Percentiles rank a stretch among this genome's conserved stretches.
Evolutionary conservation across 2,888 invertebrate species (phyloP).

Genomic region (Erebia epiphron): DNA sequence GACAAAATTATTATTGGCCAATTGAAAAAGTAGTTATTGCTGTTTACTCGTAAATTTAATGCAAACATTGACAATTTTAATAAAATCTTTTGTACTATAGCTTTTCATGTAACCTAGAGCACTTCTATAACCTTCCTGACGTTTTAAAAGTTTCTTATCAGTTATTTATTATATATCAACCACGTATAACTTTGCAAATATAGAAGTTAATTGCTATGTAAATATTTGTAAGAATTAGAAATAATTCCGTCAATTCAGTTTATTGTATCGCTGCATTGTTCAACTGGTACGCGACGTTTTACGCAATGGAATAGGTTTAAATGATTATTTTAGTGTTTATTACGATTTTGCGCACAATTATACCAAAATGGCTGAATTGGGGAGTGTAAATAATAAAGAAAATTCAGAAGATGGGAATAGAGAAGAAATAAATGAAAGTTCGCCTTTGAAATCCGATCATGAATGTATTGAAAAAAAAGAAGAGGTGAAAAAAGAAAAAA

Average conservation of each 20-base stretch:
- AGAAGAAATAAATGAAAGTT: slow-evolving; percentile 51
- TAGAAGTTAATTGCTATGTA: slow-evolving; percentile 49
- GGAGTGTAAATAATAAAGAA: slow-evolving; percentile 37
- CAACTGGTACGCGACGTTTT: slow-evolving; percentile 26
- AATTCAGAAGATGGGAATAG: slow-evolving; percentile 46
- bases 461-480: slow-evolving; percentile 42
- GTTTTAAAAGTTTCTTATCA: slow-evolving; percentile 47
- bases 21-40: no score
- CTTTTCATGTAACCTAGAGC: not conserved
- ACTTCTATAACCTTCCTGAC: slow-evolving; percentile 26
- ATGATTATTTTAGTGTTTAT: slow-evolving; percentile 9
- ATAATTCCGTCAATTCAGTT: slow-evolving; percentile 48
- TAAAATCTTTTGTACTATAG: no score
- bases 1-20: no score
- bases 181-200: slow-evolving; percentile 55
- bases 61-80: no score
- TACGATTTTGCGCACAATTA: not conserved
- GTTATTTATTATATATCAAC: slow-evolving; percentile 35
- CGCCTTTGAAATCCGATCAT: slow-evolving; percentile 55
- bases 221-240: slow-evolving; percentile 45
- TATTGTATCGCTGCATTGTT: slow-evolving; percentile 36
- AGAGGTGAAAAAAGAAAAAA: slow-evolving; percentile 41
- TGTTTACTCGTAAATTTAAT: no score
- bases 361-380: slow-evolving; percentile 31
- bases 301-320: slow-evolving; percentile 35